Evolutionary conservation across 2,888 invertebrate species (phyloP), one percentile per base, ranked within the genome.

Genomic region (Acanthococcus lagerstroemiae): DNA sequence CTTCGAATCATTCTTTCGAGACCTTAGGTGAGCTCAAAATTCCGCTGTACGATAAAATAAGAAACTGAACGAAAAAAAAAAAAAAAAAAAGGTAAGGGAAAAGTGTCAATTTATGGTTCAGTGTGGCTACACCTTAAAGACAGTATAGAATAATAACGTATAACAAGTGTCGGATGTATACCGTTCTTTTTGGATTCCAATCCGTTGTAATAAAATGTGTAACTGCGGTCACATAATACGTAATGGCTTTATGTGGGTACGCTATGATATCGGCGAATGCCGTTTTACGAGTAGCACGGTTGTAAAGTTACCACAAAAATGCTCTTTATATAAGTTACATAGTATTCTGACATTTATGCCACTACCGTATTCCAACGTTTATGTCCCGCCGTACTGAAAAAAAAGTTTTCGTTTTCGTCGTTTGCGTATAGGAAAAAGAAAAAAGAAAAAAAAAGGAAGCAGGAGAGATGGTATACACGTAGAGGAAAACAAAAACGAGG

Each of bases 151-250:
- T 60, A 58, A 58, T 58, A 46, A 60, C 46, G 50, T 61, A 61
- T 50, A 61, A 61, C 61, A 61, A 61, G 61, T 61, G 50, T 61
- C 60, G 50, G 48, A 61, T 50, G 27, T 27, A 27, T 24, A 48
- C 17, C 9, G 17, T 48, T 52, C 24, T 52, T n/a, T 48, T 61
- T 30, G 61, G 30, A 50, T 61, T 48, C 48, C 61, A 27, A 61
- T 61, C 61, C 61, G 48, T 61, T 61, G 61, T 61, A 61, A 61
- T 61, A 52, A 61, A 61, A 48, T 50, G 61, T 61, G 50, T 61
- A 61, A 61, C 61, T 61, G 61, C 61, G 61, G 61, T 61, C 61
- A 61, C 61, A 61, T 61, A 61, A 61, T 50, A 61, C 50, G 61
- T 61, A 61, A 61, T 61, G 61, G 61, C 61, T 61, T 61, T 61